Evolutionary conservation across 2,888 invertebrate genomes (phyloP), one percentile per base, ranked within the genome.

Genomic region (Bibio marci): DNA sequence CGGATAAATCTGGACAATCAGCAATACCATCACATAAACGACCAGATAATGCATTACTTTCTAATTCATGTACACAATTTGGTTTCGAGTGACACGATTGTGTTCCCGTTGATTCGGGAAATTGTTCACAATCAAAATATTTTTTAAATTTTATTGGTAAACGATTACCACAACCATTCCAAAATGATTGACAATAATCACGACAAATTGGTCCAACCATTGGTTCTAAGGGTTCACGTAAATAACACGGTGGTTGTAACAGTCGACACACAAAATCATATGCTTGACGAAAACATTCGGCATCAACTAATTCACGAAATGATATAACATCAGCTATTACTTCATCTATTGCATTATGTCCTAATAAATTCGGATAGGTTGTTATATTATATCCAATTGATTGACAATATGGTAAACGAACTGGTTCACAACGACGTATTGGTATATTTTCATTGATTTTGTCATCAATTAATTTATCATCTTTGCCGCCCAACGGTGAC

Each of bases 211-310:
- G 38, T 2, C 58, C 58, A 1, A 57, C 50, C 2, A 53, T 51
- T n/a, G 60, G 59, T 41, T 58, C 55, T 13, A 54, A 44, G 0
- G 85, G 80, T 13, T 78, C 65, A 42, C 78, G 64, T 41, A 78
- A 60, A 19, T 71, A 66, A 54, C 90, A 90, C 0, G 76, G 71
- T 0, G 90, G 88, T 56, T 90, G 90, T 34, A 90, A 63, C 44
- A 86, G 68, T 52, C 82, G 80, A 52, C 91, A 91, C 6, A 91
- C 75, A 53, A 90, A 88, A 52, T 91, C 87, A 62, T 83, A 85
- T 2, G 90, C 86, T 48, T 83, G 70, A 45, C 79, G 70, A 50
- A 85, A 88, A 57, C 91, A 91, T 59, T 90, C 88, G 1, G 85
- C 85, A 55, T 90, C 90, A 7, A 90, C 77, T n/a, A 90, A 63